phyloP scores from a whole-genome alignment of 2,797 vertebrate genomes.

The Helicolenus hilgendorfi region DNA sequence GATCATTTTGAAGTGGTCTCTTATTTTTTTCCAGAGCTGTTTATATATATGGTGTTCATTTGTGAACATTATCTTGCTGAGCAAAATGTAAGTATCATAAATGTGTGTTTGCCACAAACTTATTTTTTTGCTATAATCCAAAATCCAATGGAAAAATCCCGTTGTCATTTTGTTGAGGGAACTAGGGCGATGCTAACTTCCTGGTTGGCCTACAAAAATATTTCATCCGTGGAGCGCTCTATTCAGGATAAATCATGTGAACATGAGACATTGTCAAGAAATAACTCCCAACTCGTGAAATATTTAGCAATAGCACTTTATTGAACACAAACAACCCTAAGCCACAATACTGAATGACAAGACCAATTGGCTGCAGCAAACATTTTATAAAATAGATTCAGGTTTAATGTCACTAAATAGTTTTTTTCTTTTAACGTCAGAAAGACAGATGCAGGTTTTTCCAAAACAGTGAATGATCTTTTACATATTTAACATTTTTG shows the following conservation, averaged over 20 bases:
- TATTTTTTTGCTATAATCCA: too few species aligned
- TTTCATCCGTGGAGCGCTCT: too few species aligned
- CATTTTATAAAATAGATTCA: conserved; percentile 93
- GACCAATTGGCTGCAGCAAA: conserved; percentile 91
- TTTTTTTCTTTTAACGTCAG: conserved; percentile 90
- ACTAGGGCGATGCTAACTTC: not conserved
- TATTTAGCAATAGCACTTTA: conserved; percentile 95
- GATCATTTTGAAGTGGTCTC: too few species aligned
- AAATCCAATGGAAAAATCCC: too few species aligned
- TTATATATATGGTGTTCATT: too few species aligned
- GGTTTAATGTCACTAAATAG: conserved; percentile 90
- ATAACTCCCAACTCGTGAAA: conserved; percentile 33
- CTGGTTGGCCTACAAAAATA: too few species aligned
- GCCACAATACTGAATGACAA: conserved; percentile 93
- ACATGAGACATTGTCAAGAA: not conserved
- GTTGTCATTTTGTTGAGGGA: too few species aligned
- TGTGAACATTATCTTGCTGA: too few species aligned
- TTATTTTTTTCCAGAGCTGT: too few species aligned
- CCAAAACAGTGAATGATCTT: conserved; percentile 92
- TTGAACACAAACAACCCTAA: conserved; percentile 95
- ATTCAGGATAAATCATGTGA: not conserved
- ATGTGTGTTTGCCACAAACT: too few species aligned
- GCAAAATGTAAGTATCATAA: too few species aligned
- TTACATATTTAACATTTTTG: conserved; percentile 91
- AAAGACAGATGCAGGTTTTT: conserved; percentile 91